These are phyloP conservation scores for Caenorhabditis tropicalis DNA, from an alignment of 1,140 invertebrate species.

Conservation along the genomic window DNA sequence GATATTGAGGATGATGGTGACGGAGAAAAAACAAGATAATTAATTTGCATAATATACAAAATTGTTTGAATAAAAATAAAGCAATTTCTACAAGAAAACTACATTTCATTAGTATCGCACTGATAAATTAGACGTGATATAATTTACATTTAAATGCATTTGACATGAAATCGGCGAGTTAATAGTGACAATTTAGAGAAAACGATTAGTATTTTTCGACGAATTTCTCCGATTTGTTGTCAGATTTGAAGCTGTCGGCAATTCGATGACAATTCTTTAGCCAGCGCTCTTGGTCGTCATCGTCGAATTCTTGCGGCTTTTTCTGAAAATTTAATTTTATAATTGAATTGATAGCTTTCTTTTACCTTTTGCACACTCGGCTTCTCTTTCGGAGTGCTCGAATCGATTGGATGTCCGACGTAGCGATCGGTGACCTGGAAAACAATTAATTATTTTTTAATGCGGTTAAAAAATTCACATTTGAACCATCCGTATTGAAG, in stretches of 20 bases:
- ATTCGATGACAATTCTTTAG: background rate
- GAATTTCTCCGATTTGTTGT: background rate
- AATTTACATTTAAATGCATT: too few species aligned
- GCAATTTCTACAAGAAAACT: too few species aligned
- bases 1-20: too few species aligned
- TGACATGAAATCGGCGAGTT: background rate
- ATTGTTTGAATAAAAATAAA: too few species aligned
- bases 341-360: background rate
- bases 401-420: background rate
- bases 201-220: conserved; percentile 4
- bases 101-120: too few species aligned
- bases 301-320: background rate
- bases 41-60: too few species aligned
- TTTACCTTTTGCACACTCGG: background rate
- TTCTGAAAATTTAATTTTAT: background rate
- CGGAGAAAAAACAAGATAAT: too few species aligned
- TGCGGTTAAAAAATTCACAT: background rate
- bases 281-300: background rate
- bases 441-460: background rate
- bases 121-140: too few species aligned
- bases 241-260: background rate
- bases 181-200: background rate
- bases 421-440: background rate
- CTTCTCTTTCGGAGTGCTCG: background rate
- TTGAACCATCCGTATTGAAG: background rate